These are phyloP conservation scores for Morpho helenor DNA, from an alignment of 2,888 invertebrate genomes.

Conservation along the genomic window DNA sequence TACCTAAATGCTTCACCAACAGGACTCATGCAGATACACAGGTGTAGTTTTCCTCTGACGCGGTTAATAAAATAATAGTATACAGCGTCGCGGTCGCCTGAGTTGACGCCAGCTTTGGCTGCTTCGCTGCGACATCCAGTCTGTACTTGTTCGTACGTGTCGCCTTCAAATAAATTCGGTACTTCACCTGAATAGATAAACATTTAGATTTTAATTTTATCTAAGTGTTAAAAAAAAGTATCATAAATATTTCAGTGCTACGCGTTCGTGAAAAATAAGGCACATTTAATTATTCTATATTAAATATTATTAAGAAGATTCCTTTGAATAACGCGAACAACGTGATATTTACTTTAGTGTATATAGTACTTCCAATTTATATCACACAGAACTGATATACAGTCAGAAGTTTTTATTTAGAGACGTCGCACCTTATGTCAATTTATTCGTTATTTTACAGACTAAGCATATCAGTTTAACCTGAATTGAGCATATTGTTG, in stretches of 20 bases:
- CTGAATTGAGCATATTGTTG: slow-evolving; percentile 94
- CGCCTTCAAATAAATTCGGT: slow-evolving; percentile 93
- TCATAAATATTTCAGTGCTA: neutral
- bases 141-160: slow-evolving; percentile 91
- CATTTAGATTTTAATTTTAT: neutral
- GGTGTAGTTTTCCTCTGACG: slow-evolving; percentile 89
- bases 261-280: too few relatives aligned
- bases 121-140: slow-evolving; percentile 86
- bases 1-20: slow-evolving; percentile 92
- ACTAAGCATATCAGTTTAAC: slow-evolving; percentile 42
- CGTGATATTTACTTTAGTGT: too few relatives aligned
- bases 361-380: too few relatives aligned
- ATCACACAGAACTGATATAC: neutral
- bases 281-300: too few relatives aligned
- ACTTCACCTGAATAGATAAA: slow-evolving; percentile 83
- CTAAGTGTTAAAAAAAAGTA: neutral
- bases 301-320: too few relatives aligned
- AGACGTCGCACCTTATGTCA: neutral
- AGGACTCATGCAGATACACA: slow-evolving; percentile 94
- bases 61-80: slow-evolving; percentile 92
- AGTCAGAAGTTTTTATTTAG: neutral
- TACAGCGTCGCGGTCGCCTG: slow-evolving; percentile 86
- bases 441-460: neutral
- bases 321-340: too few relatives aligned
- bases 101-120: slow-evolving; percentile 82